phyloP scores from a whole-genome alignment of 2,888 invertebrate genomes.

The Protula sp. region DNA sequence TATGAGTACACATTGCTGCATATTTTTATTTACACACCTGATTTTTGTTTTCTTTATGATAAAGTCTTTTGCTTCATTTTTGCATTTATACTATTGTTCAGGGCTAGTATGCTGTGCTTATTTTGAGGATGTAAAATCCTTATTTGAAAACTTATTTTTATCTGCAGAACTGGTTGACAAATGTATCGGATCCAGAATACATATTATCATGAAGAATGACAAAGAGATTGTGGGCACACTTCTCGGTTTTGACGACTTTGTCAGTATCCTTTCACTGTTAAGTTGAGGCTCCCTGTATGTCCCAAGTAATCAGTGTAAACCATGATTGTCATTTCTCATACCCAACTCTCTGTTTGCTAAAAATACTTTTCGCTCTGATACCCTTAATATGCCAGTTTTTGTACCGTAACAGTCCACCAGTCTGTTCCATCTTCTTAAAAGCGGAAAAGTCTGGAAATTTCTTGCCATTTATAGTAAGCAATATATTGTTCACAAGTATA shows the following conservation, averaged over 20 bases:
- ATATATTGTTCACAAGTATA: too few species aligned
- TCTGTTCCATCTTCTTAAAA: too few species aligned
- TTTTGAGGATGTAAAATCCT: too few species aligned
- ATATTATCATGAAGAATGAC: slow-evolving; percentile 99
- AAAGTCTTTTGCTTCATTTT: too few species aligned
- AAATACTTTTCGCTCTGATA: neutral
- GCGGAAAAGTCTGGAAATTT: too few species aligned
- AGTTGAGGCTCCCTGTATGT: neutral
- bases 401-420: too few species aligned
- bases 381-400: neutral
- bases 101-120: too few species aligned
- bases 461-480: too few species aligned
- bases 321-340: neutral
- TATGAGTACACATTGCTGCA: too few species aligned
- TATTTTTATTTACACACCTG: too few species aligned
- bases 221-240: slow-evolving; percentile 98
- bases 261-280: slow-evolving; percentile 60
- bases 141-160: neutral
- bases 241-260: slow-evolving; percentile 96
- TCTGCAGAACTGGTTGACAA: slow-evolving; percentile 91
- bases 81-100: too few species aligned
- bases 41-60: too few species aligned
- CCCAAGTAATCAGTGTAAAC: neutral
- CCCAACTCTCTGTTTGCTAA: neutral
- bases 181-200: slow-evolving; percentile 97